These are phyloP conservation scores for Neuroterus valhalla DNA, from an alignment of 1,140 invertebrate species.

Conservation along the genomic window DNA sequence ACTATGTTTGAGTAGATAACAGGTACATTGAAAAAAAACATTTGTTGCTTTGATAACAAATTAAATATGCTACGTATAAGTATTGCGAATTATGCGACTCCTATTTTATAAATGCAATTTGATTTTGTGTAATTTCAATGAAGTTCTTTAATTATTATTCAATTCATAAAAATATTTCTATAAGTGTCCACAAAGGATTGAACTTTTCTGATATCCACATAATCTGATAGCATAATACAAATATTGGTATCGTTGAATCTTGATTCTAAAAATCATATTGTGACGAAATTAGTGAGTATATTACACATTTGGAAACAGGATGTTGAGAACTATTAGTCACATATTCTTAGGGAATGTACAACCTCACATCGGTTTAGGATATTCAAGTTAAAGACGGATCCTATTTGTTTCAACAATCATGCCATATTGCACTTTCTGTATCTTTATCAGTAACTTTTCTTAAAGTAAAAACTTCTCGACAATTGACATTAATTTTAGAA, in stretches of 20 bases:
- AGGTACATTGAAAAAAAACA: too few relatives aligned
- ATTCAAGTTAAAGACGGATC: conserved; percentile 29
- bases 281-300: background rate
- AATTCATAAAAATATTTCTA: too few relatives aligned
- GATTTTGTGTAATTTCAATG: too few relatives aligned
- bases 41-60: too few relatives aligned
- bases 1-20: too few relatives aligned
- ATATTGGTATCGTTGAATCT: background rate
- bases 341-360: conserved; percentile 7
- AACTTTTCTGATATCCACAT: background rate
- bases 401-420: conserved; percentile 18
- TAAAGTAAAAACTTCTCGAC: background rate
- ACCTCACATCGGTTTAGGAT: conserved; percentile 4
- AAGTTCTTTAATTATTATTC: too few relatives aligned
- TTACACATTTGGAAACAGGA: conserved; percentile 8
- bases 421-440: conserved; percentile 23
- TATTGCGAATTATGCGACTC: too few relatives aligned
- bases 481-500: too few relatives aligned
- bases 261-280: background rate
- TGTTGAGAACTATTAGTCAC: conserved; percentile 4
- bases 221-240: background rate
- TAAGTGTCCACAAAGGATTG: too few relatives aligned
- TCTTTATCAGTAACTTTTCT: background rate
- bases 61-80: too few relatives aligned
- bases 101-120: too few relatives aligned